Conservation (phyloP, 2,113 vertebrate species). For the Hypocryptadius cinnamomeus region DNA sequence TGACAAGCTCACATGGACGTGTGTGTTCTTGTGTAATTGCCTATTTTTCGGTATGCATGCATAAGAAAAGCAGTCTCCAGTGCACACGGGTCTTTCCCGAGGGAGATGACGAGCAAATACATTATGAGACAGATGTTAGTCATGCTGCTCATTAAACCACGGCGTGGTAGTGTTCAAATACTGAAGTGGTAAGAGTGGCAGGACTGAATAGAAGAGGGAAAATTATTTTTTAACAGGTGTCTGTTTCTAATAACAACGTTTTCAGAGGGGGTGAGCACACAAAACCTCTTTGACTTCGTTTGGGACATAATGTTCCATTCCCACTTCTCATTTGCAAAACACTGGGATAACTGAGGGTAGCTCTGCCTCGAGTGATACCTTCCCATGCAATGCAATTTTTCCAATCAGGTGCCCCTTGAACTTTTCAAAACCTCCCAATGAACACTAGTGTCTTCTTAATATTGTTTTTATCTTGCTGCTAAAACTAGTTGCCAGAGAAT, state of each 20-base stretch:
- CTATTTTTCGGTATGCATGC: neutral
- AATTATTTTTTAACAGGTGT: neutral
- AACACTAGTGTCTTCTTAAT: neutral
- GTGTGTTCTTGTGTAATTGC: neutral
- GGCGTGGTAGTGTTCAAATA: neutral
- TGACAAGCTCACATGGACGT: neutral
- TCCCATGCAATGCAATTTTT: neutral
- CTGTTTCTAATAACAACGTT: neutral
- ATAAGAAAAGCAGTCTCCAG: neutral
- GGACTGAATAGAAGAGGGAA: neutral
- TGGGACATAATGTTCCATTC: neutral
- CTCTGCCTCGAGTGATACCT: neutral
- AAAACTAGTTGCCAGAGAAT: neutral
- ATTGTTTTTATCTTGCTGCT: neutral
- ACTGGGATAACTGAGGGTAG: neutral
- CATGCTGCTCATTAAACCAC: neutral
- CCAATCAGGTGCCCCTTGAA: neutral
- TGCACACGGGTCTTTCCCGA: rapidly evolving
- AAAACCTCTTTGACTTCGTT: neutral
- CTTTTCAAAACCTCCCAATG: neutral
- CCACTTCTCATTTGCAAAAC: neutral
- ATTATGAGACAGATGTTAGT: neutral
- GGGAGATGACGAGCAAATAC: neutral
- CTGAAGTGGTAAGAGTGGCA: neutral
- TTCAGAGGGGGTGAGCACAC: neutral